Evolutionary conservation across 2,113 vertebrate species (phyloP).

Genomic region (Tachuris rubrigastra): DNA sequence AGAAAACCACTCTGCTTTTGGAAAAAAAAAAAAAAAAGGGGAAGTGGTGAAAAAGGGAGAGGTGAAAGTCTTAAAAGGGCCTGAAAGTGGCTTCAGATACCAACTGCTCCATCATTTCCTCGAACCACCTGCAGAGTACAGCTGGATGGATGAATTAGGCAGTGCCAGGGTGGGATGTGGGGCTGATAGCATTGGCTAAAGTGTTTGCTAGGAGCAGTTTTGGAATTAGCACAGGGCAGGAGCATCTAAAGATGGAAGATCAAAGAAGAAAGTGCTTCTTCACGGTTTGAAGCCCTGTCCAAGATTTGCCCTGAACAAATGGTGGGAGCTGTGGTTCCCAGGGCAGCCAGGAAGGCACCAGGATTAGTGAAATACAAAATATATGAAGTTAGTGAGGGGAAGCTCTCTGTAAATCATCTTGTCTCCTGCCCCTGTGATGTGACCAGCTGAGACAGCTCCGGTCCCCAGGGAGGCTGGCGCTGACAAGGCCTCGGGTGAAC

Average conservation of each 20-base stretch:
- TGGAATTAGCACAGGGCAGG: background rate
- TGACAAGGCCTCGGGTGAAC: background rate
- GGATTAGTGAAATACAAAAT: background rate
- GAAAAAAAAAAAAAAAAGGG: background rate
- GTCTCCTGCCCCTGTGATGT: background rate
- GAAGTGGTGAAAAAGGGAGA: accelerated
- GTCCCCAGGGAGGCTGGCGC: background rate
- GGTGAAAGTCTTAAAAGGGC: background rate
- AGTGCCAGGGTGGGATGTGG: background rate
- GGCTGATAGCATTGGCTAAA: background rate
- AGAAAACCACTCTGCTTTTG: background rate
- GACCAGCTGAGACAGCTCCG: background rate
- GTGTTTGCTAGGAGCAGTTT: background rate
- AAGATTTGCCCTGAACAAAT: background rate
- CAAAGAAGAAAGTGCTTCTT: background rate
- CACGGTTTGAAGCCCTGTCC: background rate
- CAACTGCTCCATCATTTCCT: background rate
- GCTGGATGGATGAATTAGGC: background rate
- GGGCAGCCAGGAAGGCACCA: background rate
- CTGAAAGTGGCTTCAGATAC: background rate
- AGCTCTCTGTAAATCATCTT: background rate
- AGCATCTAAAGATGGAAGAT: background rate
- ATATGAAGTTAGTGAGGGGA: background rate
- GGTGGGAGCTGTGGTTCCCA: background rate
- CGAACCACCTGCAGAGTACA: background rate